Evolutionary conservation across 1,140 invertebrate genomes (phyloP).

Genomic region (Drosophila novamexicana): DNA sequence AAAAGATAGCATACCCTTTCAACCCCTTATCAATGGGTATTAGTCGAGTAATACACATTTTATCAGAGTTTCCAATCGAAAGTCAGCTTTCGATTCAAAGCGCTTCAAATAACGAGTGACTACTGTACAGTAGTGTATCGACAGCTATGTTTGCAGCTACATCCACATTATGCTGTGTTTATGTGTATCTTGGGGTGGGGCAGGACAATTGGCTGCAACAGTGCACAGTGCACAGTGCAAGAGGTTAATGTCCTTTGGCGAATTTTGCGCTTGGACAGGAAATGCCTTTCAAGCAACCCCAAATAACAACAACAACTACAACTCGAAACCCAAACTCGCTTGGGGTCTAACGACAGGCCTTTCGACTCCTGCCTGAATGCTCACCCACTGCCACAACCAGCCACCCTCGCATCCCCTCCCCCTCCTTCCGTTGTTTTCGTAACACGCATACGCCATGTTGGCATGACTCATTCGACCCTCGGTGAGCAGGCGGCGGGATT

Average conservation of each 20-base stretch:
- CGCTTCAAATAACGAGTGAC: too few relatives aligned
- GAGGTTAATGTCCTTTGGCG: slow-evolving; percentile 47
- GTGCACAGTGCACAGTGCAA: neutral
- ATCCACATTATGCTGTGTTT: neutral
- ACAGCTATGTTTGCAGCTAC: neutral
- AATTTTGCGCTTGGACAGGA: slow-evolving; percentile 33
- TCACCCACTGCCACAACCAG: neutral
- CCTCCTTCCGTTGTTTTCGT: neutral
- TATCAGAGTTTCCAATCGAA: too few relatives aligned
- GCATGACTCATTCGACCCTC: slow-evolving; percentile 60
- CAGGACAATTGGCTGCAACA: slow-evolving; percentile 5
- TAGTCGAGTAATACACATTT: too few relatives aligned
- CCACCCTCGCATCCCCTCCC: neutral
- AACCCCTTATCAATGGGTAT: too few relatives aligned
- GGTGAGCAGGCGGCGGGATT: neutral
- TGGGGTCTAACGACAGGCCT: slow-evolving; percentile 16
- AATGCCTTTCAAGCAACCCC: slow-evolving; percentile 47
- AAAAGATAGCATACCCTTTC: too few relatives aligned
- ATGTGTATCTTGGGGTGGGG: neutral
- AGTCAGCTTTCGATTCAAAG: too few relatives aligned
- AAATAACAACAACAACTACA: slow-evolving; percentile 10
- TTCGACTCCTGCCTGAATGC: slow-evolving; percentile 26
- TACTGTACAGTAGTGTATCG: neutral
- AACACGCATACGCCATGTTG: slow-evolving; percentile 67
- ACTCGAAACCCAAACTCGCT: slow-evolving; percentile 3